phyloP scores from a whole-genome alignment of 2,888 invertebrate genomes.

The Gandaritis pyraliata region DNA sequence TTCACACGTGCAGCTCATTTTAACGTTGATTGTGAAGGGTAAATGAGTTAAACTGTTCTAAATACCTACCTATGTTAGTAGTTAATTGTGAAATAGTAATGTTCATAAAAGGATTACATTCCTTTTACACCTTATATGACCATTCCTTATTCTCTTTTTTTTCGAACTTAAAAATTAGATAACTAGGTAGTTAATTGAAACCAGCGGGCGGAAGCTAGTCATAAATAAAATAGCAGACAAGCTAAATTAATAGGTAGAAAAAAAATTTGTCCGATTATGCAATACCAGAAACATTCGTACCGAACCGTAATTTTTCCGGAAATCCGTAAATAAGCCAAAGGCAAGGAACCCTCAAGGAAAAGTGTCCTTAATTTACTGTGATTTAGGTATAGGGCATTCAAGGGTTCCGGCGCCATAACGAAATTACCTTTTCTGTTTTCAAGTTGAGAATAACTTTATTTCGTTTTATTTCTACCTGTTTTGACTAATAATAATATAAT shows the following conservation, averaged over 20 bases:
- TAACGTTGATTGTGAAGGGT: too few relatives aligned
- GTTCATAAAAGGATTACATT: too few relatives aligned
- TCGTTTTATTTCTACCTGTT: not conserved
- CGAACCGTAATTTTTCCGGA: conserved; percentile 31
- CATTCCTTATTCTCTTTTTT: too few relatives aligned
- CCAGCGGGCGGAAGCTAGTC: not conserved
- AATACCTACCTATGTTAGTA: too few relatives aligned
- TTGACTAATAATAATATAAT: conserved; percentile 6
- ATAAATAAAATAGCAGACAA: not conserved
- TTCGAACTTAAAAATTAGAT: too few relatives aligned
- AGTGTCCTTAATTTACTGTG: conserved; percentile 35
- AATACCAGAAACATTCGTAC: conserved; percentile 10
- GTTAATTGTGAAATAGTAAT: too few relatives aligned
- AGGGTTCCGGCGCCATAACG: conserved; percentile 33
- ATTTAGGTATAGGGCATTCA: conserved; percentile 35
- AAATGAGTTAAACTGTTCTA: too few relatives aligned
- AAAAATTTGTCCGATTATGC: not conserved
- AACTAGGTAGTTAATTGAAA: too few relatives aligned
- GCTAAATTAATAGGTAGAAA: not conserved
- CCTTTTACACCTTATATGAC: too few relatives aligned
- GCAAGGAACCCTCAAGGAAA: conserved; percentile 29
- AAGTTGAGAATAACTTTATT: conserved; percentile 29
- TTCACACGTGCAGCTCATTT: too few relatives aligned
- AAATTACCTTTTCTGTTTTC: conserved; percentile 36
- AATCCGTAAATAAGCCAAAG: conserved; percentile 33